These are phyloP conservation scores for Forbesichthys agassizii DNA, from an alignment of 2,113 vertebrate species.

Conservation along the genomic window DNA sequence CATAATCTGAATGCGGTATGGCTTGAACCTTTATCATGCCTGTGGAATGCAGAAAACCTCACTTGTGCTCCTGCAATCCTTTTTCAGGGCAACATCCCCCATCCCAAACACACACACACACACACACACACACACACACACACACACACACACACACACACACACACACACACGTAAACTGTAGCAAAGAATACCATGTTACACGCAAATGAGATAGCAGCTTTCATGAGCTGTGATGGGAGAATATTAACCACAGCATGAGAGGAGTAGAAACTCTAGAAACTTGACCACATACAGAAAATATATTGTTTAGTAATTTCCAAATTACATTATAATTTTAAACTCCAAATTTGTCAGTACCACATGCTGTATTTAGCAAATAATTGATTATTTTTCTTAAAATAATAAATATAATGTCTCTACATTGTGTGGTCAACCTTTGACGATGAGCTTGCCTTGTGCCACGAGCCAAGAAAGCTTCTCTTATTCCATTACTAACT, in stretches of 20 bases:
- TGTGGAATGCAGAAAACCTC: constrained; percentile 37
- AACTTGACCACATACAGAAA: not conserved
- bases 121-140: not conserved
- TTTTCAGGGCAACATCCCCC: constrained; percentile 22
- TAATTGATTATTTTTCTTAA: too few species aligned
- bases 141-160: not conserved
- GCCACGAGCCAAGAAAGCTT: constrained; percentile 31
- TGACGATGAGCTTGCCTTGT: constrained; percentile 40
- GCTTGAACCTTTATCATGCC: constrained; percentile 65
- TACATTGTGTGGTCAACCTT: constrained; percentile 53
- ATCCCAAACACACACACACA: not conserved
- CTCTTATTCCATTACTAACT: constrained; percentile 34
- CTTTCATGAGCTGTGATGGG: not conserved
- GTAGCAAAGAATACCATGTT: not conserved
- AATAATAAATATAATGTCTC: not conserved
- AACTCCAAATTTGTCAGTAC: constrained; percentile 13
- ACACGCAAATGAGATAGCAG: not conserved
- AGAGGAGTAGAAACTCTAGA: too few species aligned
- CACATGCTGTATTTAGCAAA: too few species aligned
- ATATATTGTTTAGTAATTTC: not conserved
- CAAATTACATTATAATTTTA: not conserved
- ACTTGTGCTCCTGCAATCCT: constrained; percentile 59
- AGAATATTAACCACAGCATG: too few species aligned
- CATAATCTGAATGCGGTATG: constrained; percentile 55
- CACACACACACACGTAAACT: not conserved